Evolutionary conservation across 2,888 invertebrate genomes (phyloP), one percentile per base, ranked within the genome.

Genomic region (Polylopha cassiicola): DNA sequence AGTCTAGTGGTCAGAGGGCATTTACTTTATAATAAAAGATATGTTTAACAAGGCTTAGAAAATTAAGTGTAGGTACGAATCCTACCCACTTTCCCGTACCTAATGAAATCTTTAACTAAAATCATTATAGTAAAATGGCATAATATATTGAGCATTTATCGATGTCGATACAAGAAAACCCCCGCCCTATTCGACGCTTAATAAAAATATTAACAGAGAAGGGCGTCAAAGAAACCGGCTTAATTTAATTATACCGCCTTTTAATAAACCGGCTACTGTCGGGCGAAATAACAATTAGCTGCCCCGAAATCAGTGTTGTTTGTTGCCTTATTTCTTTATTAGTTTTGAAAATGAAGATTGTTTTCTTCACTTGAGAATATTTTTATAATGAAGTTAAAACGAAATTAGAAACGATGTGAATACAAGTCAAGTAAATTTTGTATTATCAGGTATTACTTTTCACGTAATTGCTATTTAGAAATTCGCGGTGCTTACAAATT

Each of bases 211-310:
- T 69, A 75, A 59, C 61, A 51, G 62, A 64, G 63, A 57, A 52
- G 66, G 51, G 69, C 82, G 77, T 80, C 82, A 84, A 82, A 81
- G 81, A 77, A 78, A 65, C 73, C 58, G 59, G 63, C 63, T 65
- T 84, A 81, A 85, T 84, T 84, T 75, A 82, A 84, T 85, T 82
- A 82, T 69, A 58, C 43, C 64, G 60, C 71, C 70, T 73, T 76
- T 77, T 79, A 82, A 80, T 73, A 75, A 77, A 74, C 70, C 67
- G 59, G 56, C 34, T n/a, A n/a, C n/a, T 27, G 33, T 34, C 22
- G 37, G 23, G 36, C 30, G 24, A 26, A 21, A 37, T 42, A 38
- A 47, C 38, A 44, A 47, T 47, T 44, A 44, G 37, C 17, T 26
- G 29, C 33, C 17, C 24, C 17, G 16, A 43, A 39, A 46, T 39